A percentile compares a stretch with the other conserved stretches of the same genome.
phyloP scores from a whole-genome alignment of 2,797 vertebrate genomes.

The Amblyraja radiata region DNA sequence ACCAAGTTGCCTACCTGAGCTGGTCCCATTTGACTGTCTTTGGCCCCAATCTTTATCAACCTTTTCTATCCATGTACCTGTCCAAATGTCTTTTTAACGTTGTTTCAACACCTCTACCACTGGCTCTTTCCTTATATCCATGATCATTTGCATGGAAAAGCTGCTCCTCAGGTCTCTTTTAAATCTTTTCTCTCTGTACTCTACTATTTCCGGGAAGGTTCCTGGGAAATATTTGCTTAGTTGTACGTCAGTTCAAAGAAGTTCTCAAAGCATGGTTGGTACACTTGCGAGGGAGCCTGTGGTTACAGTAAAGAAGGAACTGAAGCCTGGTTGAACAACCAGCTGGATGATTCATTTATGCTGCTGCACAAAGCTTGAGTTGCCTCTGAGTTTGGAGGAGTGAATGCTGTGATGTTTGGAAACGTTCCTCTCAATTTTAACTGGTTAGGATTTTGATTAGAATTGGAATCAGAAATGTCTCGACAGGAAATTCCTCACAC shows the following conservation, averaged over 20 bases:
- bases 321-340: background rate
- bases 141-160: too few species aligned
- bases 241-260: background rate
- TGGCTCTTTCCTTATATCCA: too few species aligned
- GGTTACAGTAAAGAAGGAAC: background rate
- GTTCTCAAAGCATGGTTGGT: background rate
- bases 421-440: background rate
- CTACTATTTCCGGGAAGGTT: too few species aligned
- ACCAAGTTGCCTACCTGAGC: too few species aligned
- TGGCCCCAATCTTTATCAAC: too few species aligned
- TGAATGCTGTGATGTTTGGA: background rate
- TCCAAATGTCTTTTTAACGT: too few species aligned
- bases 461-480: background rate
- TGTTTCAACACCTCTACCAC: too few species aligned
- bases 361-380: background rate
- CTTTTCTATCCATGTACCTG: too few species aligned
- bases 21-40: too few species aligned
- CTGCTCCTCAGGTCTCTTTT: too few species aligned
- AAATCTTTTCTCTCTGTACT: too few species aligned
- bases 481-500: background rate
- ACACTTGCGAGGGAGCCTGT: background rate
- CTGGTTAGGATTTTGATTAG: background rate
- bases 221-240: background rate
- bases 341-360: background rate
- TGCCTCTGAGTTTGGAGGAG: background rate